Evolutionary conservation across 2,888 invertebrate species (phyloP).

Genomic region (Parthenolecanium corni): DNA sequence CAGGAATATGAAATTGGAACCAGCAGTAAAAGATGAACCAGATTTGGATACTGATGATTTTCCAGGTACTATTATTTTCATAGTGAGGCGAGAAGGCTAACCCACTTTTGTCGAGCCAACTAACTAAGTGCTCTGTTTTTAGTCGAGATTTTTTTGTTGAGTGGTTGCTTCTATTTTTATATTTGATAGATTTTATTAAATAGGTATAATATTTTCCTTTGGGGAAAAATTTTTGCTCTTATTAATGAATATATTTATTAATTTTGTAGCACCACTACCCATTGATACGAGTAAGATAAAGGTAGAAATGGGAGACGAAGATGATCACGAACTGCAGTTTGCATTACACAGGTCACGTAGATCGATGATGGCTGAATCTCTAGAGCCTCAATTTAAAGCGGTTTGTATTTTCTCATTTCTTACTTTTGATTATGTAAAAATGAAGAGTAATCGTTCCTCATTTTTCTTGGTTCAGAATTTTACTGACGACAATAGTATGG

Average conservation of each 20-base stretch:
- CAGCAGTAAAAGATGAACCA: conserved; percentile 41
- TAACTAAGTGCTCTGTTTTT: no score
- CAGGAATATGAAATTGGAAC: conserved; percentile 1
- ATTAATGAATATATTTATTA: no score
- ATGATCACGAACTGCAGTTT: conserved; percentile 53
- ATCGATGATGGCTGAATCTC: conserved; percentile 47
- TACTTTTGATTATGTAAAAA: background rate
- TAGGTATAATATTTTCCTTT: background rate
- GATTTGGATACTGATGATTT: conserved; percentile 53
- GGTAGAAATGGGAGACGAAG: conserved; percentile 47
- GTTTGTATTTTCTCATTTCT: background rate
- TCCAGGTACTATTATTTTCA: conserved; percentile 34
- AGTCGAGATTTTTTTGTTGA: no score
- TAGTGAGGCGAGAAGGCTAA: no score
- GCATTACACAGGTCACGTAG: conserved; percentile 61
- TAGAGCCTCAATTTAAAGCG: conserved; percentile 33
- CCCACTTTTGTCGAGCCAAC: no score
- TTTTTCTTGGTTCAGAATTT: background rate
- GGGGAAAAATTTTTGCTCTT: no score
- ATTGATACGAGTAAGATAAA: conserved; percentile 16
- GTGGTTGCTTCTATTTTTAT: no score
- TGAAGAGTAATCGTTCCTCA: background rate
- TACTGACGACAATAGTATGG: background rate
- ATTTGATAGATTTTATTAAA: no score
- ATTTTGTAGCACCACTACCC: conserved; percentile 1